A percentile compares a stretch with the other conserved stretches of the same genome.
Conservation (phyloP, 2,113 vertebrate genomes). For the Myodes glareolus region DNA sequence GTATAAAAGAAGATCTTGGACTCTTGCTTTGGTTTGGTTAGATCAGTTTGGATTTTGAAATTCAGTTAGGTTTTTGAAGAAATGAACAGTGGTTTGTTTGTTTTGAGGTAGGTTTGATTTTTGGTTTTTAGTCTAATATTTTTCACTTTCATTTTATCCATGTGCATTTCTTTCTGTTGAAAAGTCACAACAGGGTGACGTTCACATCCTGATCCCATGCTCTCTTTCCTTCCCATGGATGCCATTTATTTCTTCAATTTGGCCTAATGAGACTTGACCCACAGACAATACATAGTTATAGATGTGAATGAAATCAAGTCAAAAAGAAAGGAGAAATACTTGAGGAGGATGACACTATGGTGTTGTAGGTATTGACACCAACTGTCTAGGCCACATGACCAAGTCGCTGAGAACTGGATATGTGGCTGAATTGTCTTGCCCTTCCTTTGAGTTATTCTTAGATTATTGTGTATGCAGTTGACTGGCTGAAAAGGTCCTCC, state of each 20-base stretch:
- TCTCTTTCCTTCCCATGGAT: neutral
- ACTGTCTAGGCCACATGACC: neutral
- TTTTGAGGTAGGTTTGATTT: neutral
- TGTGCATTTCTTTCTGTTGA: neutral
- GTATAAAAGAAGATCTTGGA: neutral
- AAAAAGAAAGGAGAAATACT: neutral
- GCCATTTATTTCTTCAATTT: neutral
- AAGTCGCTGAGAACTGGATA: neutral
- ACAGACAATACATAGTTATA: neutral
- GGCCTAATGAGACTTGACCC: neutral
- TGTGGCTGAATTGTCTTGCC: neutral
- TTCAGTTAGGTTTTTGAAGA: neutral
- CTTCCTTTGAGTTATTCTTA: neutral
- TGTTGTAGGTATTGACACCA: neutral
- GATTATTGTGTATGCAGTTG: neutral
- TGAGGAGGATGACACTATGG: neutral
- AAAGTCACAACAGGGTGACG: neutral
- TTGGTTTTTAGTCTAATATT: slow-evolving; percentile 4
- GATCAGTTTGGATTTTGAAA: neutral
- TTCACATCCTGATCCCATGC: neutral
- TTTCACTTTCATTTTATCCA: neutral
- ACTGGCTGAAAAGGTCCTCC: neutral
- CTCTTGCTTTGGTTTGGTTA: slow-evolving; percentile 29
- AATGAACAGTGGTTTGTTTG: neutral
- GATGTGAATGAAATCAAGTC: neutral